Base-by-base conservation (phyloP, 2,797 vertebrate genomes). In the Euthynnus affinis region DNA sequence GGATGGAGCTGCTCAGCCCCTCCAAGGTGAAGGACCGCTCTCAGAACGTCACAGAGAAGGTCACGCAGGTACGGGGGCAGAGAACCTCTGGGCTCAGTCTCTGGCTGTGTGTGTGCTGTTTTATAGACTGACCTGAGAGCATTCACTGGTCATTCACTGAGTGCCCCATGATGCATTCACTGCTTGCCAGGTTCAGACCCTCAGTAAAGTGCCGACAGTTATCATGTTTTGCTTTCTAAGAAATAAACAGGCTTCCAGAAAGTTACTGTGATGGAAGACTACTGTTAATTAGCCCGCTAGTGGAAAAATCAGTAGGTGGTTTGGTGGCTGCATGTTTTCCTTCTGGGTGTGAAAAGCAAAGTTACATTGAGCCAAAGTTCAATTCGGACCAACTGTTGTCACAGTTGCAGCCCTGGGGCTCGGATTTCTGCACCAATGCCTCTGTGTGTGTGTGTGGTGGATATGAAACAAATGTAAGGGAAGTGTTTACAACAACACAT, bases 31-130 rank as follows among this genome's bases (percentile, higher is more conserved):
- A 96, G 86, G 97, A 98, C 49, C 92, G 96, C 75, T 95, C 96
- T 3, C 97, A 97, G 91, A 97, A 98, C 0, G 96, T 99, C 94
- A 99, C 96, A 0, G 97, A 99, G 94, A 99, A 97, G 91, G 97
- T 99, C 92, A 98, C 97, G 0, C 97, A 98, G 97, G 98, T 99
- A 94, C 6, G 85, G 57, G 27, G 49, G 32, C 14, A 9, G 1
- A 70, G 22, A 59, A 59, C 18, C 20, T 74, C 49, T 46, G 71
- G 57, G 40, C 40, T 74, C 60, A 20, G 65, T 40, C 8, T 44
- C 42, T 71, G 52, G 32, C 58, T 62, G 61, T 51, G 58, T 65
- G 51, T 23, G 14, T n/a, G 6, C 6, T 18, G 2, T 32, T 14
- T 69, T 34, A 6, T 40, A 44, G 18, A 17, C 34, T 51, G 27